Evolutionary conservation across 2,113 vertebrate genomes (phyloP).

Genomic region (Elanoides forficatus): DNA sequence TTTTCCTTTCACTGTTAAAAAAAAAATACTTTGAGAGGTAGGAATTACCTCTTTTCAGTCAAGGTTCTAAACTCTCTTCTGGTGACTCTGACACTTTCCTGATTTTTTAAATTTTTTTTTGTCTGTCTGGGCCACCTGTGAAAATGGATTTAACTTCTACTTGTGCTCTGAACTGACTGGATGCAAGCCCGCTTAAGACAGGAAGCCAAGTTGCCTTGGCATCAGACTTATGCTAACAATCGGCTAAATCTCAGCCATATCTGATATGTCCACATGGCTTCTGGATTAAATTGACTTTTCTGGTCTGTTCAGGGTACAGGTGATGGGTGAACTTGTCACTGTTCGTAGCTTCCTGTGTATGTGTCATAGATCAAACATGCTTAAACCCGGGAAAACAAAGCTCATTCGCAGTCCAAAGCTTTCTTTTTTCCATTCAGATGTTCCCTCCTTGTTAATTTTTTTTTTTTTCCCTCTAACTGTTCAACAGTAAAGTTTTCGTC

Average conservation of each 20-base stretch:
- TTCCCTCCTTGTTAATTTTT: neutral
- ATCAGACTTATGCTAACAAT: neutral
- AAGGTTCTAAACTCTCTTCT: neutral
- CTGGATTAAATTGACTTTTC: neutral
- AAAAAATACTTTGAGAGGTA: neutral
- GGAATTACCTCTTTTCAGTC: neutral
- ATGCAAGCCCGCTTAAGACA: neutral
- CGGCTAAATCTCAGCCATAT: neutral
- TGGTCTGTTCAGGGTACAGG: neutral
- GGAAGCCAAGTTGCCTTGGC: neutral
- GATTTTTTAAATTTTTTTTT: neutral
- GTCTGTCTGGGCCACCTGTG: neutral
- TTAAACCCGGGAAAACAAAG: neutral
- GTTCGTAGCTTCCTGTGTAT: neutral
- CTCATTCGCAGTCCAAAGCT: neutral
- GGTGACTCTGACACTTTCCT: neutral
- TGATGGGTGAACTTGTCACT: neutral
- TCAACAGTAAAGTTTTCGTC: neutral
- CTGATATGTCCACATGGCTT: neutral
- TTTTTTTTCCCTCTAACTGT: neutral
- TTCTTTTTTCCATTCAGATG: neutral
- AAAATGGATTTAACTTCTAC: neutral
- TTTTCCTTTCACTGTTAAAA: neutral
- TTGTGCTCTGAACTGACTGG: neutral
- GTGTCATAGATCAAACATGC: neutral